Evolutionary conservation across 2,888 invertebrate genomes (phyloP).

Genomic region (Stenotaenia linearis): DNA sequence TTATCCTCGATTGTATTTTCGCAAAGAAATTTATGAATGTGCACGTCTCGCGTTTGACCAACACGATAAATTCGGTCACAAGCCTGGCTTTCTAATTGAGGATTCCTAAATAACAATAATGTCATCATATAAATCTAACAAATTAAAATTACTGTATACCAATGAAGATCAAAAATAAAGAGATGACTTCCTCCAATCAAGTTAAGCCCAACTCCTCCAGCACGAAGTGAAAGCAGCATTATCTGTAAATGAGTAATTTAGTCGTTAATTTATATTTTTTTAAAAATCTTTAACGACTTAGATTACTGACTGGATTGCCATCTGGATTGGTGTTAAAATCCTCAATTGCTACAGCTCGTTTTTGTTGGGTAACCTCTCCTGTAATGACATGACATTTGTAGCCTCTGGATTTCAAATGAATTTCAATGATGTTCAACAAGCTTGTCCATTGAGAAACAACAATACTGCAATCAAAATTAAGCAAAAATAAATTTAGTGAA

Average conservation of each 20-base stretch:
- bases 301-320: constrained; percentile 53
- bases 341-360: constrained; percentile 63
- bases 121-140: background rate
- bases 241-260: constrained; percentile 41
- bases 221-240: constrained; percentile 78
- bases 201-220: constrained; percentile 93
- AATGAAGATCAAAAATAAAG: constrained; percentile 83
- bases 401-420: constrained; percentile 55
- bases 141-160: constrained; percentile 50
- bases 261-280: background rate
- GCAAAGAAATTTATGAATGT: constrained; percentile 67
- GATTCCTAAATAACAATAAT: constrained; percentile 58
- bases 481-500: no score
- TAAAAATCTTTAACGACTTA: no score
- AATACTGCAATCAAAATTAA: no score
- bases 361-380: constrained; percentile 67
- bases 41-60: constrained; percentile 75
- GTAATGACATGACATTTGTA: constrained; percentile 63
- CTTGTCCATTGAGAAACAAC: constrained; percentile 92
- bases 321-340: constrained; percentile 61
- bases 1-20: constrained; percentile 81
- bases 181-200: constrained; percentile 87
- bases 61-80: constrained; percentile 88
- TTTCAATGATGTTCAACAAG: constrained; percentile 66
- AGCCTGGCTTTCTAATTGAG: constrained; percentile 89